Percentiles rank a stretch among this genome's conserved stretches.
Evolutionary conservation across 2,113 vertebrate genomes (phyloP).

Genomic region (Macrotis lagotis): DNA sequence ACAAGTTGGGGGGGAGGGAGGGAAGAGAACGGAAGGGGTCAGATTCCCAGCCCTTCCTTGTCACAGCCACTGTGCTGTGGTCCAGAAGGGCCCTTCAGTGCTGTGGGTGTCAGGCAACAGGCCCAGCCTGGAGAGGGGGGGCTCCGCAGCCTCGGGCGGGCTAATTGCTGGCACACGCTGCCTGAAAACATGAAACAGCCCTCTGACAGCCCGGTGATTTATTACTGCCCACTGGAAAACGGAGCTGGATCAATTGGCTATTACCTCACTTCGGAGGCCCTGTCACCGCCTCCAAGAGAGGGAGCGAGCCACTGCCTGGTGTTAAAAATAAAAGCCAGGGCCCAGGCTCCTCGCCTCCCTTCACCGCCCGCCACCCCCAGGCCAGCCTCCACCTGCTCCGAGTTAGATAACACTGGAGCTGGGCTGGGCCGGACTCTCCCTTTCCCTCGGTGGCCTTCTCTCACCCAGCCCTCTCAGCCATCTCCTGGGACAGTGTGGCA

Average conservation of each 20-base stretch:
- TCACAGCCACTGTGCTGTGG: constrained; percentile 60
- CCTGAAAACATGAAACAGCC: constrained; percentile 90
- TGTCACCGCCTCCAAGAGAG: constrained; percentile 91
- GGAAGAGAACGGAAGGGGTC: background rate
- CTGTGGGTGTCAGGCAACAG: constrained; percentile 57
- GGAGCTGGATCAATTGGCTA: constrained; percentile 98
- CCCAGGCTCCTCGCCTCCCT: constrained; percentile 15
- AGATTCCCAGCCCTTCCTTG: constrained; percentile 6
- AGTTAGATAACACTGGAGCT: constrained; percentile 11
- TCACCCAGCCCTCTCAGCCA: background rate
- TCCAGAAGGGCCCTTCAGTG: constrained; percentile 69
- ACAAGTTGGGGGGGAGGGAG: background rate
- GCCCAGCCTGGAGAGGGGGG: constrained; percentile 70
- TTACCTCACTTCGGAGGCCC: constrained; percentile 95
- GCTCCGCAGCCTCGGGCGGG: constrained; percentile 85
- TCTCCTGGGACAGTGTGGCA: background rate
- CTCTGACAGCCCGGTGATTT: constrained; percentile 97
- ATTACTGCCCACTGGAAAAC: constrained; percentile 95
- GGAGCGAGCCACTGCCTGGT: constrained; percentile 78
- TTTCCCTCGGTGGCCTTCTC: background rate
- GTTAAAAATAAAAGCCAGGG: constrained; percentile 94
- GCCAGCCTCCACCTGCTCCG: constrained; percentile 76
- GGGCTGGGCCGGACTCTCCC: background rate
- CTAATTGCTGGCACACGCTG: constrained; percentile 94
- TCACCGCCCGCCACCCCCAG: background rate